Evolutionary conservation across 2,113 vertebrate species (phyloP).

Genomic region (Sturnira hondurensis): DNA sequence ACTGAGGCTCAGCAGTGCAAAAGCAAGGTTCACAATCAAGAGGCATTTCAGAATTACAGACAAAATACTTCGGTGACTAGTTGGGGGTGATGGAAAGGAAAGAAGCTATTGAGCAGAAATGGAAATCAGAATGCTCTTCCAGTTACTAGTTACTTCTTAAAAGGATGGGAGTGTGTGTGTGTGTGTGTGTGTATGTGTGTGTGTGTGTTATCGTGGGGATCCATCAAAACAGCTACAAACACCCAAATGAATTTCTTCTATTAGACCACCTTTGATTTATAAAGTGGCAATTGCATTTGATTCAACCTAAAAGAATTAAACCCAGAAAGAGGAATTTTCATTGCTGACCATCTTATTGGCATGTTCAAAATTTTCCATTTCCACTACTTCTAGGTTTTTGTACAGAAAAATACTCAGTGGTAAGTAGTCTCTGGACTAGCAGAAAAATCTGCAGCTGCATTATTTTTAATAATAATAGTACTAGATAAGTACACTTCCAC

Average conservation of each 20-base stretch:
- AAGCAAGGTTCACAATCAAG: not conserved
- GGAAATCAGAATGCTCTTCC: not conserved
- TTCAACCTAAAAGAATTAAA: not conserved
- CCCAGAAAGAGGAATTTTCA: not conserved
- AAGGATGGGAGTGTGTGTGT: not conserved
- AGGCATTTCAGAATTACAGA: not conserved
- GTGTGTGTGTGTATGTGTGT: not conserved
- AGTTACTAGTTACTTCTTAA: not conserved
- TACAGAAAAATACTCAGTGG: not conserved
- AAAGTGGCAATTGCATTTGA: not conserved
- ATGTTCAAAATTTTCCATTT: not conserved
- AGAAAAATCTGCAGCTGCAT: constrained; percentile 39
- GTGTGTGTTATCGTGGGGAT: not conserved
- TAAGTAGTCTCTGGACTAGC: constrained; percentile 25
- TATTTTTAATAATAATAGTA: constrained; percentile 70
- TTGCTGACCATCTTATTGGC: not conserved
- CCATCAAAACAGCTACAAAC: not conserved
- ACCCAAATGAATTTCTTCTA: not conserved
- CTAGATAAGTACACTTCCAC: constrained; percentile 62
- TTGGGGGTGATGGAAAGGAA: not conserved
- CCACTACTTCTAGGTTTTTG: not conserved
- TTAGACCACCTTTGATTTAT: not conserved
- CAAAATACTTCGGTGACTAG: not conserved
- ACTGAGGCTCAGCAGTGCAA: not conserved
- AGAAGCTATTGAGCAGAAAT: not conserved